Percentiles rank a stretch among this genome's conserved stretches.
phyloP scores from a whole-genome alignment of 1,140 invertebrate genomes.

The Zophobas atratus region DNA sequence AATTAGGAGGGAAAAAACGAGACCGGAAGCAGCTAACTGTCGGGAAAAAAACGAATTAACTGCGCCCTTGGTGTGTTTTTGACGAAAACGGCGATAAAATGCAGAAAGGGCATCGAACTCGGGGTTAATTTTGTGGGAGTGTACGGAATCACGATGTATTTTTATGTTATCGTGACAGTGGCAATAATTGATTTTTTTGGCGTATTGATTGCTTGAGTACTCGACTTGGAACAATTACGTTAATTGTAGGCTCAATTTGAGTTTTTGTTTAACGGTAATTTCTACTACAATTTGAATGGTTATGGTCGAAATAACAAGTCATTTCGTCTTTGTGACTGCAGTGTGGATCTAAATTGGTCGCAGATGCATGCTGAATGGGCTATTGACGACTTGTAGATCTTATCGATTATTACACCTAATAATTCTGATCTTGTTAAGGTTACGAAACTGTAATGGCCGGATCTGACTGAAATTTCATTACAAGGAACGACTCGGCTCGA shows the following conservation, averaged over 20 bases:
- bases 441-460: conserved; percentile 12
- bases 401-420: conserved; percentile 41
- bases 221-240: conserved; percentile 11
- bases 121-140: background rate
- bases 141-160: conserved; percentile 6
- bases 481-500: conserved; percentile 6
- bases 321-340: conserved; percentile 19
- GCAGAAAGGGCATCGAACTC: conserved; percentile 5
- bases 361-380: conserved; percentile 27
- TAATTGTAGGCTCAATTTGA: conserved; percentile 26
- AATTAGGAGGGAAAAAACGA: background rate
- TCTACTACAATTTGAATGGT: conserved; percentile 4
- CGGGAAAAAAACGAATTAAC: background rate
- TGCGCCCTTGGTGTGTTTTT: background rate
- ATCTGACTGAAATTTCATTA: conserved; percentile 26
- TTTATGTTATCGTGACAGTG: conserved; percentile 10
- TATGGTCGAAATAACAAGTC: conserved; percentile 13
- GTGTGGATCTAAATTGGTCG: conserved; percentile 27
- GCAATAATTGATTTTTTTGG: conserved; percentile 19
- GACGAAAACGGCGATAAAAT: background rate
- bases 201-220: conserved; percentile 7
- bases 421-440: conserved; percentile 17
- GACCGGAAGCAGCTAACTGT: background rate
- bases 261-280: conserved; percentile 34
- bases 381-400: conserved; percentile 22